Evolutionary conservation across 2,888 invertebrate genomes (phyloP).

Genomic region (Keiferia lycopersicella): DNA sequence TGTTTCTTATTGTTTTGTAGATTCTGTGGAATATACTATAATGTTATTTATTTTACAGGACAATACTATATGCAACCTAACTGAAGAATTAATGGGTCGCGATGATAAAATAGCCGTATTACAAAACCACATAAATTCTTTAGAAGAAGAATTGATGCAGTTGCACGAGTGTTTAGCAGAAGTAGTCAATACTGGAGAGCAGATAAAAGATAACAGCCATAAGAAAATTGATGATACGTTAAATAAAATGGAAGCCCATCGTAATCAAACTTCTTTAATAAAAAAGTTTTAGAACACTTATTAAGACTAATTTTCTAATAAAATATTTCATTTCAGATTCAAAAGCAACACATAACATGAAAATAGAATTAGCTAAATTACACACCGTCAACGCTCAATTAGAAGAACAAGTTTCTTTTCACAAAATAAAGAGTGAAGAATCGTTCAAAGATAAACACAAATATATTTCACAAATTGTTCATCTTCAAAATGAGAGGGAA

Average conservation of each 20-base stretch:
- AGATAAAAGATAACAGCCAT: constrained; percentile 53
- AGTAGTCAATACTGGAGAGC: constrained; percentile 58
- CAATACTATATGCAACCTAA: constrained; percentile 49
- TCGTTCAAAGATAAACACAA: constrained; percentile 50
- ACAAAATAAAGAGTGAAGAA: constrained; percentile 51
- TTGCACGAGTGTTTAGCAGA: constrained; percentile 53
- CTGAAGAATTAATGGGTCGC: constrained; percentile 54
- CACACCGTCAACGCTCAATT: constrained; percentile 53
- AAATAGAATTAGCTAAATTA: constrained; percentile 62
- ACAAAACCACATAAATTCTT: constrained; percentile 67
- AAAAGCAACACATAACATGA: constrained; percentile 71
- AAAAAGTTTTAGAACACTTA: no score
- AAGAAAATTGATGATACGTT: constrained; percentile 56
- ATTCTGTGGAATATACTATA: neutral
- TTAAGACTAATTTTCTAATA: neutral
- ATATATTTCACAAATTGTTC: constrained; percentile 49
- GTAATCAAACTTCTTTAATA: constrained; percentile 44
- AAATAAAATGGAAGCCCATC: constrained; percentile 66
- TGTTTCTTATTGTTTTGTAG: neutral
- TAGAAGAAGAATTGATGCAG: constrained; percentile 62
- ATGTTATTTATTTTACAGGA: constrained; percentile 53
- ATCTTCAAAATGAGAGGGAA: constrained; percentile 59
- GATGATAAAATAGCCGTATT: constrained; percentile 62
- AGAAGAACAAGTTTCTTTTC: constrained; percentile 53
- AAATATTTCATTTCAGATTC: constrained; percentile 55